Conservation (phyloP, 2,113 vertebrate genomes). For the Lepidothrix coronata region DNA sequence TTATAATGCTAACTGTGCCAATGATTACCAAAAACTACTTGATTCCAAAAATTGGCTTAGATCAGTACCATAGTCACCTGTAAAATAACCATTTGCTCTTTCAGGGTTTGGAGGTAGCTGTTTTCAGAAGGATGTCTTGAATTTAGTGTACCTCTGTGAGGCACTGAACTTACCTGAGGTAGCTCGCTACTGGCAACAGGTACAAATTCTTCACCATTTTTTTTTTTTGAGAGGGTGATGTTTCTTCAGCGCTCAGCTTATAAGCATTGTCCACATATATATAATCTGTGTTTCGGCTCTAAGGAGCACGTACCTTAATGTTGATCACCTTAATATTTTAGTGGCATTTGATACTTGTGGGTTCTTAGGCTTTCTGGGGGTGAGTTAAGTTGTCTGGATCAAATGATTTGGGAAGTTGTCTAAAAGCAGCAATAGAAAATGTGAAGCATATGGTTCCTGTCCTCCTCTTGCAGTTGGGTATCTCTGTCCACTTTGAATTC, state of each 20-base stretch:
- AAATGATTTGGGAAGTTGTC: not conserved
- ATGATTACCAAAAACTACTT: not conserved
- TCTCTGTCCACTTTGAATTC: not conserved
- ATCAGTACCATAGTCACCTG: not conserved
- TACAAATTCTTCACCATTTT: not conserved
- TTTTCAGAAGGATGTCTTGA: conserved; percentile 98
- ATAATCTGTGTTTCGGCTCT: not conserved
- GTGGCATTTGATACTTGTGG: not conserved
- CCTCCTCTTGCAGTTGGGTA: not conserved
- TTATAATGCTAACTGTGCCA: not conserved
- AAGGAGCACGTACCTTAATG: not conserved
- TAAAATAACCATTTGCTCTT: not conserved
- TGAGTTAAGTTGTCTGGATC: not conserved
- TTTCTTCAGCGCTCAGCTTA: not conserved
- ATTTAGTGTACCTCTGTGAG: conserved; percentile 96
- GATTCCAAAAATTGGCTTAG: not conserved
- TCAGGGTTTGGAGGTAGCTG: conserved; percentile 97
- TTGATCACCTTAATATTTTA: not conserved
- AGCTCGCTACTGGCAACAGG: conserved; percentile 98
- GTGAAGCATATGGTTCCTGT: not conserved
- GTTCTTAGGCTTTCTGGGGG: not conserved
- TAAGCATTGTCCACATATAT: not conserved
- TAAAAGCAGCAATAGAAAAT: not conserved
- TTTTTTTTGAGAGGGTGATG: not conserved
- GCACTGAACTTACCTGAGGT: conserved; percentile 95